Base-by-base conservation (phyloP, 2,113 vertebrate species). In the Synodontis membranacea region DNA sequence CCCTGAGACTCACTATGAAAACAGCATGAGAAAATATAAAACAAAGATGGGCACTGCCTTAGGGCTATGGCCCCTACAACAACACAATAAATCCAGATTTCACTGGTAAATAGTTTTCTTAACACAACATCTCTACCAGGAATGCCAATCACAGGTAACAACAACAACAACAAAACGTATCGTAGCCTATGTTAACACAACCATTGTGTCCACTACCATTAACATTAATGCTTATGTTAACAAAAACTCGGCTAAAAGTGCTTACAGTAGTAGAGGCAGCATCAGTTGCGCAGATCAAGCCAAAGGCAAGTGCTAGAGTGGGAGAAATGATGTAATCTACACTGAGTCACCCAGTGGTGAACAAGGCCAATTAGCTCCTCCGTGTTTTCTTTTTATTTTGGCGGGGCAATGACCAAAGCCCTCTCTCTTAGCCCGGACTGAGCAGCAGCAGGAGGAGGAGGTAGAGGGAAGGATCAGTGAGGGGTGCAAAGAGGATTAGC, bases 401-500 rank as follows among this genome's bases (percentile, higher is more conserved):
- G 31, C 15, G 50, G n/a, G 50, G 80, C 82, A 74, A 79, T 82
- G 84, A 84, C 79, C 25, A 84, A 80, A 50, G 39, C 68, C 76
- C 50, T 60, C 68, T 28, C 80, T 86, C 81, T 83, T 80, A 52
- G 62, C 58, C 85, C 60, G 48, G 48, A 87, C 68, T 48, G 87
- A 68, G 79, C 11, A 64, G 75, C 62, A 44, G 54, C 52, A 78
- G 44, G 79, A 86, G 44, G 79, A 86, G 79, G 76, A 46, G 52
- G 82, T 62, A 75, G 82, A 78, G 76, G 87, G 34, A 86, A 50
- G 85, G 90, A 88, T 88, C n/a, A 60, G 87, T 82, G 87, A 86
- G 83, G 70, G 86, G 52, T 78, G 14, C 42, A 92, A 93, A 93
- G 92, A 91, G 88, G 93, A 93, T 93, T 93, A 91, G 79, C 76